Evolutionary conservation across 2,888 invertebrate species (phyloP), one percentile per base, ranked within the genome.

Genomic region (Liodrosophila aerea): DNA sequence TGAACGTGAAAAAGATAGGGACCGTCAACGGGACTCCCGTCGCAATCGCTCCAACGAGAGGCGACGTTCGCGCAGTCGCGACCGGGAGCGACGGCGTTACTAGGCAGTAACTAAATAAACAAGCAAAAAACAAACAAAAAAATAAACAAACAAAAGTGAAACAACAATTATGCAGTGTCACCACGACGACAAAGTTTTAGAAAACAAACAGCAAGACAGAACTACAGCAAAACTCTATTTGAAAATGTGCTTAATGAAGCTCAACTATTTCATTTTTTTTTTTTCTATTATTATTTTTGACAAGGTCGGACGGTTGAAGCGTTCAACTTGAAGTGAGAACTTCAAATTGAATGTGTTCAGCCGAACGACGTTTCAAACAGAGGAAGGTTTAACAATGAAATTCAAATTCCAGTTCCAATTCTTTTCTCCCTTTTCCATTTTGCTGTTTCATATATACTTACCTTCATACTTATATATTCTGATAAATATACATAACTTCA

Each of bases 71-170:
- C 86, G 87, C 44, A 89, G 88, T 72, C 87, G 89, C 62, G 89
- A 89, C 56, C 77, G 88, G 57, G 89, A 89, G 73, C 81, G 88
- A 66, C 85, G 89, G 59, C 88, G 90, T 64, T 90, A 90, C 80
- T 90, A 87, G 58, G 62, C 61, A 53, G 76, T 59, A 60, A 62
- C 54, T 51, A 52, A 47, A 50, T 37, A 74, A 47, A 49, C 63
- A 49, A 66, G 70, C 73, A 68, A 57, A 73, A 70, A 65, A 51
- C 44, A 62, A 71, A 71, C 60, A 73, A 73, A 73, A 61, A 76
- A 61, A 64, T 46, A 64, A 71, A 54, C 47, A 43, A 76, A 65
- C 52, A 64, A 73, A 62, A 72, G 7, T 7, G 22, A 7, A 1
- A 29, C 1, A 29, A 29, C 16, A 39, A 39, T 57, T 69, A 57